phyloP scores from a whole-genome alignment of 2,113 vertebrate genomes.

The Naja naja region DNA sequence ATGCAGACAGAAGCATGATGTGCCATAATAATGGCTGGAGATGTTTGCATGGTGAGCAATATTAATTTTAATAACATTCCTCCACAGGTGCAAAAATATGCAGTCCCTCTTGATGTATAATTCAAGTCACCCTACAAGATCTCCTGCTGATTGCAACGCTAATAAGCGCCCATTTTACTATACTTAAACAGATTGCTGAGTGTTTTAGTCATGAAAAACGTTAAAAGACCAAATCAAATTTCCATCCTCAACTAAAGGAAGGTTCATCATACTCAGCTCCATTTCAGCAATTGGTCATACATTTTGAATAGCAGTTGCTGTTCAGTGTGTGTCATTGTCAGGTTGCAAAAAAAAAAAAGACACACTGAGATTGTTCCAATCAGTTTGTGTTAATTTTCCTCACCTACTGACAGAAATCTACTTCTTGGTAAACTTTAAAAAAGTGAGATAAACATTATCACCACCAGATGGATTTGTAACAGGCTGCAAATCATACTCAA shows the following conservation, averaged over 20 bases:
- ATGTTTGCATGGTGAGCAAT: conserved; percentile 22
- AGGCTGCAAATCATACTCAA: too few relatives aligned
- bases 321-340: neutral
- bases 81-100: conserved; percentile 14
- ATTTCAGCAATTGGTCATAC: neutral
- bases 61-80: conserved; percentile 44
- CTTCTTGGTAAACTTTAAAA: neutral
- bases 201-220: conserved; percentile 14
- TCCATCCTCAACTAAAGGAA: conserved; percentile 17
- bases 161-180: neutral
- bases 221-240: neutral
- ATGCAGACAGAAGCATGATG: neutral
- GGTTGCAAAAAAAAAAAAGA: neutral
- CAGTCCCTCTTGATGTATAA: conserved; percentile 28
- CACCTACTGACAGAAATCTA: neutral
- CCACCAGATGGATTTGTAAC: neutral
- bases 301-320: neutral
- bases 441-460: neutral
- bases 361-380: neutral
- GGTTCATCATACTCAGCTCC: neutral
- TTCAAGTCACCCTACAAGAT: conserved; percentile 18
- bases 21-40: conserved; percentile 8
- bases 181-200: neutral
- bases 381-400: neutral
- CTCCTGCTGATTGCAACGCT: conserved; percentile 30